Base-by-base conservation (phyloP, 2,113 vertebrate genomes). In the Delphinus delphis region DNA sequence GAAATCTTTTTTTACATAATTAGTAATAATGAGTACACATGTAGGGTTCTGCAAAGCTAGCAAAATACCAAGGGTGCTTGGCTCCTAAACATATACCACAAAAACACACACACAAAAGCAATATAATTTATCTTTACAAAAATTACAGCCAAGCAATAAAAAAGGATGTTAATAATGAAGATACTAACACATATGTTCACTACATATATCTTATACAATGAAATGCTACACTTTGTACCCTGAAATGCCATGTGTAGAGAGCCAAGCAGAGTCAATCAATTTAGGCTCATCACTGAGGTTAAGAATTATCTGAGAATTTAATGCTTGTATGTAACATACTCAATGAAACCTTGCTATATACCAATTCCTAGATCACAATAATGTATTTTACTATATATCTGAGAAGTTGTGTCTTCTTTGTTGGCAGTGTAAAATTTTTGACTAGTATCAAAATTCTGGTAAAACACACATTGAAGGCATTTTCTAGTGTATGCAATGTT, bases 401-500 rank as follows among this genome's bases (percentile, higher is more conserved):
- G 62, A 96, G 93, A 96, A 95, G 93, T 89, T 93, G 95, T 98
- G 76, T 98, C 85, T 71, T 97, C 96, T 93, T 96, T 95, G 91
- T 97, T 98, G 97, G 96, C 97, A 98, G 95, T 97, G 98, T 95
- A 96, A 98, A 98, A 95, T 97, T 98, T 93, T 77, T 98, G 90
- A 90, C 95, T 97, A 93, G 1, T 98, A 99, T 98, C 97, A 98
- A 98, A 98, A 98, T 95, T 96, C 79, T 97, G 98, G 93, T 94
- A 97, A 98, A 98, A 97, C 94, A 97, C 82, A 97, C 97, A 98
- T 67, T 98, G 96, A 98, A 98, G 97, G 98, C 98, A 98, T 97
- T 96, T 92, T 98, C 98, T 97, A 98, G 94, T 95, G 90, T 96
- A 90, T 97, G 97, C 90, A 97, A 96, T 94, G 95, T 98, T 97